Percentiles rank a stretch among this genome's conserved stretches.
phyloP scores from a whole-genome alignment of 2,113 vertebrate species.

The Dinomys branickii region DNA sequence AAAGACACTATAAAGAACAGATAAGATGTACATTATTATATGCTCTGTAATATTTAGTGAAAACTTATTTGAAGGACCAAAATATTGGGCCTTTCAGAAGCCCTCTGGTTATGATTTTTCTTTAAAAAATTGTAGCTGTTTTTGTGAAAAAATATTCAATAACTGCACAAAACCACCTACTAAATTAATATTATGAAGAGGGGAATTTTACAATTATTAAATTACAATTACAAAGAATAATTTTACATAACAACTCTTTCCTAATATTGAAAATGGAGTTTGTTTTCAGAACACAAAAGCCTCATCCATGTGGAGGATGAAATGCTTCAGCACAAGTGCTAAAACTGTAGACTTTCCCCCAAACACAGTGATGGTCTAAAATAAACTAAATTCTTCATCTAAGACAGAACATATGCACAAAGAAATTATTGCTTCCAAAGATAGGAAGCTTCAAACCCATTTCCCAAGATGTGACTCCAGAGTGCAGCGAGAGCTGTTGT shows the following conservation, averaged over 20 bases:
- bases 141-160: not conserved
- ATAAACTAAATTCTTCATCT: conserved; percentile 55
- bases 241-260: conserved; percentile 18
- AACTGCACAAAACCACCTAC: not conserved
- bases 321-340: conserved; percentile 59
- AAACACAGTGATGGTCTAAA: conserved; percentile 46
- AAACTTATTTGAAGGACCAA: not conserved
- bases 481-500: conserved; percentile 49
- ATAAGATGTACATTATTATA: not conserved
- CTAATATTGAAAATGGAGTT: conserved; percentile 36
- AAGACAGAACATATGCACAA: not conserved
- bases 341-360: conserved; percentile 47
- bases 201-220: conserved; percentile 33
- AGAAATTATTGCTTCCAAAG: conserved; percentile 73
- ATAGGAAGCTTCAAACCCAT: conserved; percentile 54
- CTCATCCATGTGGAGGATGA: conserved; percentile 1
- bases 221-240: not conserved
- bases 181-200: not conserved
- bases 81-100: not conserved
- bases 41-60: not conserved
- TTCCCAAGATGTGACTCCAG: conserved; percentile 56
- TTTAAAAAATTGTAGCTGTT: not conserved
- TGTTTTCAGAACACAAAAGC: conserved; percentile 68
- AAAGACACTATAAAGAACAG: not conserved
- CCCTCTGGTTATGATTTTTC: not conserved